These are phyloP conservation scores for Melipona beecheii DNA, from an alignment of 2,888 invertebrate genomes.

Conservation along the genomic window DNA sequence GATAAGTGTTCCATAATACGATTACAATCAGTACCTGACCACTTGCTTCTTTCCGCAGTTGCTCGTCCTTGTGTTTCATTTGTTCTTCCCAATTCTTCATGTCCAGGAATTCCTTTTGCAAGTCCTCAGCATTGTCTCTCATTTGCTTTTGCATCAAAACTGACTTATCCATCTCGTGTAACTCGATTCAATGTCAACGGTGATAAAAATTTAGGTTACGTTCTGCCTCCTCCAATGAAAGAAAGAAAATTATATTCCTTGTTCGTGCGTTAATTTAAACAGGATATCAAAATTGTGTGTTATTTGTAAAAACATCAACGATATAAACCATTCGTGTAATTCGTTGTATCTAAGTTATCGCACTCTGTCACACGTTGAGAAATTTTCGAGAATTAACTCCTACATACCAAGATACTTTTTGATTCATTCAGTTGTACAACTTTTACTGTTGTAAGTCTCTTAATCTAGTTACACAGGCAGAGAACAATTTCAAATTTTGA, in stretches of 20 bases:
- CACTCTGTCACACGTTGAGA: not conserved
- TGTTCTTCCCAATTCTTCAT: slow-evolving; percentile 90
- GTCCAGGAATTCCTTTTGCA: slow-evolving; percentile 89
- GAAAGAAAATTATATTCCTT: not conserved
- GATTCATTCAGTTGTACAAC: not conserved
- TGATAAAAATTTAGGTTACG: slow-evolving; percentile 12
- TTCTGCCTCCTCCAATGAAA: not conserved
- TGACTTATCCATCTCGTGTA: slow-evolving; percentile 86
- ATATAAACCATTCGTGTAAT: not conserved
- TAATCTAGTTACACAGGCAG: not conserved
- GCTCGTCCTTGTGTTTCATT: slow-evolving; percentile 90
- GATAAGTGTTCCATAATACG: not conserved
- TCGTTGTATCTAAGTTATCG: not conserved
- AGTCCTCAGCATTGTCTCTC: slow-evolving; percentile 89
- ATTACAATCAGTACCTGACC: slow-evolving; percentile 69
- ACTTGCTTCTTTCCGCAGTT: slow-evolving; percentile 83
- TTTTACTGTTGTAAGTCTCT: not conserved
- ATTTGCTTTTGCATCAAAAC: slow-evolving; percentile 89
- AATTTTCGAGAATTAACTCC: not conserved
- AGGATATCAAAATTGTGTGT: not conserved
- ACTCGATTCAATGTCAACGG: not conserved
- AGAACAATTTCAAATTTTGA: not conserved
- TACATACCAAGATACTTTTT: not conserved
- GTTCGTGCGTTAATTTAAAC: not conserved
- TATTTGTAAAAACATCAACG: not conserved